Conservation (phyloP, 2,113 vertebrate genomes). For the Ptychochromis oligacanthus region DNA sequence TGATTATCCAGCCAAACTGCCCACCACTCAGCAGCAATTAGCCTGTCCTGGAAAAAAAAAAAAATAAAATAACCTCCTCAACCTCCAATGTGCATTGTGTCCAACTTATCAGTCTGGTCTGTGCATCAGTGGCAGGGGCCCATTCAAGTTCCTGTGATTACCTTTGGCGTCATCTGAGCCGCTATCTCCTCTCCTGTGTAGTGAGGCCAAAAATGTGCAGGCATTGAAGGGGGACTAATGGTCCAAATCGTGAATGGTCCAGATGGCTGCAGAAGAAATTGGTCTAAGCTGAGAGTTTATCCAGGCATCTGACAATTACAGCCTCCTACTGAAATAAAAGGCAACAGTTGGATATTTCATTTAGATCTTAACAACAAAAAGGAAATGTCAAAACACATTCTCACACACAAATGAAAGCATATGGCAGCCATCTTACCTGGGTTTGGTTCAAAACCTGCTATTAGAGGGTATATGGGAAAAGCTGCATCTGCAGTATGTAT, state of each 20-base stretch:
- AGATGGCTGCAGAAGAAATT: slow-evolving; percentile 74
- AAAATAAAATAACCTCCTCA: slow-evolving; percentile 18
- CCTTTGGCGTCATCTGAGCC: slow-evolving; percentile 73
- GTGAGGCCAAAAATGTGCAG: slow-evolving; percentile 78
- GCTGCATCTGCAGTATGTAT: not conserved
- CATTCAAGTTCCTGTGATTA: slow-evolving; percentile 69
- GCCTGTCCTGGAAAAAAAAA: slow-evolving; percentile 29
- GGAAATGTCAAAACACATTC: slow-evolving; percentile 62
- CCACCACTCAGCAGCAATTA: slow-evolving; percentile 62
- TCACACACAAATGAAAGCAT: slow-evolving; percentile 45
- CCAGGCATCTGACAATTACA: slow-evolving; percentile 74
- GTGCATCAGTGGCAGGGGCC: slow-evolving; percentile 47
- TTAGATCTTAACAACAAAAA: slow-evolving; percentile 67
- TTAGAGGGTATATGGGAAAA: slow-evolving; percentile 12
- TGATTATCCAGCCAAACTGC: slow-evolving; percentile 60
- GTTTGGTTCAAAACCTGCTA: slow-evolving; percentile 26
- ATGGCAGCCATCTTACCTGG: slow-evolving; percentile 43
- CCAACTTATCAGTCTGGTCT: slow-evolving; percentile 51
- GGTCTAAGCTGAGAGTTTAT: slow-evolving; percentile 74
- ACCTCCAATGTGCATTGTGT: slow-evolving; percentile 50
- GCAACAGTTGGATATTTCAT: slow-evolving; percentile 68
- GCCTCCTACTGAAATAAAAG: slow-evolving; percentile 65
- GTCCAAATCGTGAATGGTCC: slow-evolving; percentile 68
- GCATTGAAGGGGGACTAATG: slow-evolving; percentile 73
- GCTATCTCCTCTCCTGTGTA: slow-evolving; percentile 77